Percentiles rank a stretch among this genome's conserved stretches.
These are phyloP conservation scores for Carcharodon carcharias DNA, from an alignment of 2,797 vertebrate species.

Conservation along the genomic window DNA sequence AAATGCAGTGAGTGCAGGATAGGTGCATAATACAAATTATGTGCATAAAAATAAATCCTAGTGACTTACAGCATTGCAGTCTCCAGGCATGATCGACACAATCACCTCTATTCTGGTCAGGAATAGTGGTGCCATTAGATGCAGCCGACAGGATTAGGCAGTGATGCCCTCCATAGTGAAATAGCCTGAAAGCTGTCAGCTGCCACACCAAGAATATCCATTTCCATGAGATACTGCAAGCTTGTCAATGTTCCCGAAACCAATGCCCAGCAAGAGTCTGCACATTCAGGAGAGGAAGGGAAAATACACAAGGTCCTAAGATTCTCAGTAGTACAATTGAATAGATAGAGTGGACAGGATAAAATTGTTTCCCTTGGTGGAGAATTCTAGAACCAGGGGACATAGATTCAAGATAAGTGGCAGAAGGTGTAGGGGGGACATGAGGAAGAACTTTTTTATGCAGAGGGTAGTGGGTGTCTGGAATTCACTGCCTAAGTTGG, in stretches of 20 bases:
- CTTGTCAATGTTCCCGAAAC: neutral
- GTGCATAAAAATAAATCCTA: neutral
- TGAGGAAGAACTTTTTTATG: no score
- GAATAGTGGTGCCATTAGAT: neutral
- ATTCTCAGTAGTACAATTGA: neutral
- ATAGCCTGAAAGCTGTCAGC: neutral
- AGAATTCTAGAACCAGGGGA: no score
- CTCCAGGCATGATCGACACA: neutral
- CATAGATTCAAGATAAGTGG: no score
- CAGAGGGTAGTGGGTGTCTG: no score
- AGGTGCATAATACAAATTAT: neutral
- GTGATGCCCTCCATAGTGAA: neutral
- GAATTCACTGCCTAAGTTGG: no score
- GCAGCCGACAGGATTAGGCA: neutral
- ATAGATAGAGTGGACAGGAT: no score
- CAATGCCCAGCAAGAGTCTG: neutral
- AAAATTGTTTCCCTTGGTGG: no score
- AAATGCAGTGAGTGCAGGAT: neutral
- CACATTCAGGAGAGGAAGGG: neutral
- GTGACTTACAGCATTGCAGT: no score
- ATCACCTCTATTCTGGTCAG: neutral
- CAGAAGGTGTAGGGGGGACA: no score
- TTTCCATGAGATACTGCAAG: neutral
- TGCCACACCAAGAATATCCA: neutral
- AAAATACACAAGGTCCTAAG: neutral